Percentiles rank a stretch among this genome's conserved stretches.
Evolutionary conservation across 2,797 vertebrate species (phyloP).

Genomic region (Paramormyrops hopkinsi): DNA sequence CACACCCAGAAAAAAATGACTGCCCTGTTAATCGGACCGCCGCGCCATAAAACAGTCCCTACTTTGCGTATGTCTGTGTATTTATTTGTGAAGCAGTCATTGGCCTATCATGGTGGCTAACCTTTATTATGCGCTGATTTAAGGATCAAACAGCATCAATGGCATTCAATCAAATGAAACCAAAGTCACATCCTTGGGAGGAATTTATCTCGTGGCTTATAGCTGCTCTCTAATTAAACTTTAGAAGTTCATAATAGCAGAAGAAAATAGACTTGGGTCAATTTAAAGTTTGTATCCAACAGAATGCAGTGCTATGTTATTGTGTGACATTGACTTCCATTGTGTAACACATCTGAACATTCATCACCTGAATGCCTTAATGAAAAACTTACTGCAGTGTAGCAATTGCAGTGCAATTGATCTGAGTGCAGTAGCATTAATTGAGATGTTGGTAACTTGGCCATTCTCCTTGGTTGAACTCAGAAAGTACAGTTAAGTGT

Average conservation of each 20-base stretch:
- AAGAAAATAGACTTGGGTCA: neutral
- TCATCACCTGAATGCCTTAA: neutral
- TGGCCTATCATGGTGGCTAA: neutral
- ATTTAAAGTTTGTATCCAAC: neutral
- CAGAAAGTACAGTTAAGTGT: neutral
- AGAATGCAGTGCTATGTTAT: neutral
- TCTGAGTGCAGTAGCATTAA: neutral
- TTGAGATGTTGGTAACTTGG: neutral
- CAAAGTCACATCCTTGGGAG: neutral
- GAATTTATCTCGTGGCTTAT: neutral
- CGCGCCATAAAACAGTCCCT: constrained; percentile 2
- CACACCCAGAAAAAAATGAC: constrained; percentile 17
- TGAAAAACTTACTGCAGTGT: neutral
- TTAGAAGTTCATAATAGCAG: neutral
- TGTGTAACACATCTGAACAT: neutral
- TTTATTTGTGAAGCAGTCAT: constrained; percentile 7
- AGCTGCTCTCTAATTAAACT: neutral
- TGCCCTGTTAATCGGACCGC: neutral
- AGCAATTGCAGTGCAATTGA: neutral
- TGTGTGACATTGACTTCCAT: neutral
- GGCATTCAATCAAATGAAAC: neutral
- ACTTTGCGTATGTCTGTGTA: neutral
- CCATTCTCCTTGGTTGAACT: neutral
- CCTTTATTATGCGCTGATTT: neutral
- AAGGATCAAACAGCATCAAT: neutral